Evolutionary conservation across 2,113 vertebrate genomes (phyloP).

Genomic region (Irena cyanogastra): DNA sequence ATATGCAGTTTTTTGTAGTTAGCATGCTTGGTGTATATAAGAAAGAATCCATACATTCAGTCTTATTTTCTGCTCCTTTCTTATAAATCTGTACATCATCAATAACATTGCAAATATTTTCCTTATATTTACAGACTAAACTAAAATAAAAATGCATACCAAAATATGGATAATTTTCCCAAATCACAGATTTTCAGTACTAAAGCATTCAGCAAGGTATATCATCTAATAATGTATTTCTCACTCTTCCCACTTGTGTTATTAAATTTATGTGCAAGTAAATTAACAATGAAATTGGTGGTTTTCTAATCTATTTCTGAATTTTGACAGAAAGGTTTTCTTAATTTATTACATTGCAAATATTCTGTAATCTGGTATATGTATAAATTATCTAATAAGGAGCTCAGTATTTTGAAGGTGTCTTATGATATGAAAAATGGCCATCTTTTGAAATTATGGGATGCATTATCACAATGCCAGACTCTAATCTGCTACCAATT

Average conservation of each 20-base stretch:
- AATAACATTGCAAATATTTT: neutral
- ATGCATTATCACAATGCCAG: conserved; percentile 61
- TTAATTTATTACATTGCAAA: conserved; percentile 28
- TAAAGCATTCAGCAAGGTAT: neutral
- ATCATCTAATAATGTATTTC: neutral
- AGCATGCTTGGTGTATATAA: neutral
- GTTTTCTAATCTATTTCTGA: neutral
- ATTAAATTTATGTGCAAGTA: neutral
- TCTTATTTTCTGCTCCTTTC: neutral
- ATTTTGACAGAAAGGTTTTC: conserved; percentile 42
- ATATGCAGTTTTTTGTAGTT: neutral
- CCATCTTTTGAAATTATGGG: conserved; percentile 71
- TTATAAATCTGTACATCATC: neutral
- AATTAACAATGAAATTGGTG: conserved; percentile 17
- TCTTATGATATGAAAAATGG: conserved; percentile 50
- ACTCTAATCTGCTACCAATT: conserved; percentile 78
- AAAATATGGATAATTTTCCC: neutral
- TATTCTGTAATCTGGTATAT: conserved; percentile 44
- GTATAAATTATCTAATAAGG: conserved; percentile 45
- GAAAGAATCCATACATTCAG: neutral
- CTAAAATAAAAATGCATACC: neutral
- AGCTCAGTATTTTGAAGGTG: conserved; percentile 60
- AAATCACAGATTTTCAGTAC: neutral
- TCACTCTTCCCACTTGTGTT: neutral
- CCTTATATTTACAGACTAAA: neutral